Evolutionary conservation across 2,888 invertebrate species (phyloP), one percentile per base, ranked within the genome.

Genomic region (Pachydiplax longipennis): DNA sequence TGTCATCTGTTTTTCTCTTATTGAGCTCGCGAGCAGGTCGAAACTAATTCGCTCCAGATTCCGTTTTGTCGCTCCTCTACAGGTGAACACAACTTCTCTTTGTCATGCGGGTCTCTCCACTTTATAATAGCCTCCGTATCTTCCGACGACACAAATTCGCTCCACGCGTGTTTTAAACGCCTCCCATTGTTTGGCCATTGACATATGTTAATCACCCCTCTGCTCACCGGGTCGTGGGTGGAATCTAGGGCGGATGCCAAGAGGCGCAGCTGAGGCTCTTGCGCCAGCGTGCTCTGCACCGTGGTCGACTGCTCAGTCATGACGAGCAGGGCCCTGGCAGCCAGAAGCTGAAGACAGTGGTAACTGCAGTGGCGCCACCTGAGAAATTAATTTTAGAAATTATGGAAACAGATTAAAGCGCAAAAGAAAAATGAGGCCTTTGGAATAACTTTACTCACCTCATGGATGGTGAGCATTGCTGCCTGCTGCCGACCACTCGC

Each of bases 201-300:
- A 44, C 44, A 44, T 44, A 44, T 44, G 44, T 44, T 44, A 44
- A 44, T 10, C 44, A 44, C 44, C 37, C 37, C 37, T 37, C 81
- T 82, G 25, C 94, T 94, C 93, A 96, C 96, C 91, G 96, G 96
- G 92, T 96, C 96, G 92, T 96, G 95, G 83, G 96, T 96, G 22
- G 95, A 95, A 92, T 96, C 96, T 81, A 96, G 93, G 22, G 96
- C 95, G 91, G 96, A 95, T 10, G 95, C 95, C 83, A 96, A 93
- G 80, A 95, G 95, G 92, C 95, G 95, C 82, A 96, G 93, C 92
- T 95, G 95, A 18, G 95, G 95, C 91, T 95, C 95, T 91, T 95
- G 94, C 90, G 95, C 94, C 44, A 96, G 93, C 92, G 95, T 94
- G 91, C 94, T 93, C 92, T 95, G 95, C 91, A 95, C 95, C 90